Percentiles rank a stretch among this genome's conserved stretches.
These are phyloP conservation scores for Barbus barbus DNA, from an alignment of 2,113 vertebrate species.

Conservation along the genomic window DNA sequence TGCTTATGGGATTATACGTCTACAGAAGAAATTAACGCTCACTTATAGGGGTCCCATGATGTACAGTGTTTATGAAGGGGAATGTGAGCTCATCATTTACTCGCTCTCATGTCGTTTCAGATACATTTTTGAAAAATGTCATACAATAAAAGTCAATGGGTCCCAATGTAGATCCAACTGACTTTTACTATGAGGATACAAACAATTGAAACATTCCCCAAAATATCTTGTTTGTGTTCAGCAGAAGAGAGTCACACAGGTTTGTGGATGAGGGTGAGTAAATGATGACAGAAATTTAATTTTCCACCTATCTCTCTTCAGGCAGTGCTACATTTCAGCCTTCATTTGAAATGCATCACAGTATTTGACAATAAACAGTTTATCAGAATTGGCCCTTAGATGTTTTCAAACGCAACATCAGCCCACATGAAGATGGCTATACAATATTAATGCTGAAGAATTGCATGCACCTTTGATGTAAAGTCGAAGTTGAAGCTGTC, in stretches of 20 bases:
- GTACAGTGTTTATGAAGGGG: neutral
- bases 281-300: neutral
- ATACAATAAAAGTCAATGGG: neutral
- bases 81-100: neutral
- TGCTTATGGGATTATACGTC: neutral
- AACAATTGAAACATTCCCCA: neutral
- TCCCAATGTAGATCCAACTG: neutral
- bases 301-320: neutral
- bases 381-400: neutral
- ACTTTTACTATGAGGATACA: neutral
- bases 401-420: slow-evolving; percentile 11
- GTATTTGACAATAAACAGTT: slow-evolving; percentile 11
- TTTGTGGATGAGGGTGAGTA: neutral
- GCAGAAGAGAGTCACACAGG: neutral
- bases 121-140: neutral
- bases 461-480: slow-evolving; percentile 4
- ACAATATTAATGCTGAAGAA: slow-evolving; percentile 1
- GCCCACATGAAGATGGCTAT: neutral
- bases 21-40: neutral
- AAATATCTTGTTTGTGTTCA: neutral
- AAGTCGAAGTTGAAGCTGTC: slow-evolving; percentile 3
- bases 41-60: neutral
- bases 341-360: neutral
- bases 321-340: neutral
- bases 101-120: neutral